phyloP scores from a whole-genome alignment of 2,113 vertebrate genomes.

The Paradoxurus hermaphroditus region DNA sequence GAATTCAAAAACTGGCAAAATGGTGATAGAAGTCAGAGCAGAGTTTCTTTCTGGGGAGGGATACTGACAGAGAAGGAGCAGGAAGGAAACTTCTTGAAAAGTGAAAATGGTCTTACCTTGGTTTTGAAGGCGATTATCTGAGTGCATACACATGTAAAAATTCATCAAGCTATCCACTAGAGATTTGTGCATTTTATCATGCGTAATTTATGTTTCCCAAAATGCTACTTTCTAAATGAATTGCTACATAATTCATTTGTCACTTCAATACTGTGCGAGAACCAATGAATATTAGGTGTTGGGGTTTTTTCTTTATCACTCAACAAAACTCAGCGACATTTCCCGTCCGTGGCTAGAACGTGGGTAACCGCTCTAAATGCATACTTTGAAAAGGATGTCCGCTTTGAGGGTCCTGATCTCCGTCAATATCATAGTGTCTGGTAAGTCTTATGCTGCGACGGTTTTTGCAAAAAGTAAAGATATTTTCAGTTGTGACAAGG shows the following conservation, averaged over 20 bases:
- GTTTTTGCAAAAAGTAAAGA: not conserved
- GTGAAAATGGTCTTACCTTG: not conserved
- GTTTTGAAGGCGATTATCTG: not conserved
- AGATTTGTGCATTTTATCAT: not conserved
- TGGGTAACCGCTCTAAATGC: not conserved
- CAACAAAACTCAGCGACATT: not conserved
- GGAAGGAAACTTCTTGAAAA: not conserved
- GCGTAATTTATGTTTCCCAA: not conserved
- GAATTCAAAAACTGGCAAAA: not conserved
- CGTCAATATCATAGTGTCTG: not conserved
- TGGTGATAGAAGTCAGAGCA: not conserved
- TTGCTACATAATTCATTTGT: not conserved
- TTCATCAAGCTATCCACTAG: not conserved
- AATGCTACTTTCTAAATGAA: not conserved
- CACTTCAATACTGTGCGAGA: not conserved
- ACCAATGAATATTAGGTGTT: not conserved
- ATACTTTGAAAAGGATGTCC: not conserved
- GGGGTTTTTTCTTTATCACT: not conserved
- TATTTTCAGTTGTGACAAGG: not conserved
- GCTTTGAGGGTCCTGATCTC: not conserved
- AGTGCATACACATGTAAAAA: not conserved
- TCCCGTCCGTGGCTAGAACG: not conserved
- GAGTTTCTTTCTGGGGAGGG: not conserved
- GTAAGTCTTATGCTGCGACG: constrained; percentile 28
- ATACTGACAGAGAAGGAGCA: not conserved